Conservation (phyloP, 2,797 vertebrate species). For the Dendrocincla fuliginosa region DNA sequence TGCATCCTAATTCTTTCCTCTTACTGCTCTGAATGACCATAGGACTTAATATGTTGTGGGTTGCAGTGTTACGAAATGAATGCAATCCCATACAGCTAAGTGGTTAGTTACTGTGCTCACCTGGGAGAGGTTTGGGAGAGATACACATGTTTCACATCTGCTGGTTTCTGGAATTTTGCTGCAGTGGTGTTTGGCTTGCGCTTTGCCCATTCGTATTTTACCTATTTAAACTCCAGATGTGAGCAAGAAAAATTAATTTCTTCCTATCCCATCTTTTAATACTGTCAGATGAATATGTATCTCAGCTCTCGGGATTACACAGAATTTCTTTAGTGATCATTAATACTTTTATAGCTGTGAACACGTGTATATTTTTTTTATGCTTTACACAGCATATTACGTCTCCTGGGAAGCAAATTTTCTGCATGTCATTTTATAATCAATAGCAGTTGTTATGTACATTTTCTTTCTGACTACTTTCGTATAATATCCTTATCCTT, state of each 20-base stretch:
- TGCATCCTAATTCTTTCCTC: not conserved
- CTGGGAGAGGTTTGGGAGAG: not conserved
- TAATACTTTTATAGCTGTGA: not conserved
- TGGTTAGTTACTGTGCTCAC: not conserved
- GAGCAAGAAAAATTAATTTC: slow-evolving; percentile 54
- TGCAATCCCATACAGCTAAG: not conserved
- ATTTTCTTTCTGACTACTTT: not conserved
- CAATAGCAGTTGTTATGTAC: not conserved
- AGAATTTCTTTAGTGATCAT: not conserved
- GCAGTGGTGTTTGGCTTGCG: slow-evolving; percentile 13
- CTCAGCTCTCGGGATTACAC: not conserved
- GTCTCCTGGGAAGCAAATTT: not conserved
- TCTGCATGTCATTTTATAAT: not conserved
- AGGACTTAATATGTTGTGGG: not conserved
- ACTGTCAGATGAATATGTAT: not conserved
- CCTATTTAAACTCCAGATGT: slow-evolving; percentile 42
- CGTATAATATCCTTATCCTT: not conserved
- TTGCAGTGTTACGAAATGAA: not conserved
- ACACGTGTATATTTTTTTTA: not conserved
- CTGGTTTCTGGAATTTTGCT: slow-evolving; percentile 34
- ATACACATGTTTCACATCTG: slow-evolving; percentile 26
- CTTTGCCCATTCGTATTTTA: slow-evolving; percentile 13
- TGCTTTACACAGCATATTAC: not conserved
- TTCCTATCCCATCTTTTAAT: slow-evolving; percentile 30
- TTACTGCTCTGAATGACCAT: not conserved